Evolutionary conservation across 2,113 vertebrate species (phyloP).

Genomic region (Burhinus oedicnemus): DNA sequence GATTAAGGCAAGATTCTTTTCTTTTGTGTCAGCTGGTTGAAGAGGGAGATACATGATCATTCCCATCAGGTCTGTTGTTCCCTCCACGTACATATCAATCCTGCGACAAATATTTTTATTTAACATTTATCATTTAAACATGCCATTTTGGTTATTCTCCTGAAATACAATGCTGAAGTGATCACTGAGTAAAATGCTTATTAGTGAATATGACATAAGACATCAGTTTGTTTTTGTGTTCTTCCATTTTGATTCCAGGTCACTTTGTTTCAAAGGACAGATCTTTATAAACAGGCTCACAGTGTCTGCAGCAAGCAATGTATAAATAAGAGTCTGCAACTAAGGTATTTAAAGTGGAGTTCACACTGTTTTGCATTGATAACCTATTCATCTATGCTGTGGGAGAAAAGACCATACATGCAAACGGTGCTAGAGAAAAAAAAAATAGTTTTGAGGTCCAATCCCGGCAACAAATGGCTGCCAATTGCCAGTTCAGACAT

Average conservation of each 20-base stretch:
- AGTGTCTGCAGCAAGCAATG: neutral
- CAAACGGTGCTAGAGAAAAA: neutral
- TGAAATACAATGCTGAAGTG: neutral
- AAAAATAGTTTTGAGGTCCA: neutral
- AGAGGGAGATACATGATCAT: conserved; percentile 77
- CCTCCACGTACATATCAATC: conserved; percentile 89
- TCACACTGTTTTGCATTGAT: neutral
- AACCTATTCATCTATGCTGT: neutral
- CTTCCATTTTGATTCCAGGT: neutral
- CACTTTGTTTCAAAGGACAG: neutral
- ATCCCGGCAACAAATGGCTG: neutral
- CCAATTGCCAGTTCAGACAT: neutral
- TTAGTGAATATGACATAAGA: neutral
- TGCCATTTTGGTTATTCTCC: neutral
- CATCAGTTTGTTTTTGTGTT: neutral
- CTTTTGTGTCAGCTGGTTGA: conserved; percentile 41
- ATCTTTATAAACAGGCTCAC: neutral
- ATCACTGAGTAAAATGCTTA: neutral
- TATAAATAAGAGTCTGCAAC: neutral
- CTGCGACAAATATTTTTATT: conserved; percentile 64
- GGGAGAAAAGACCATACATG: neutral
- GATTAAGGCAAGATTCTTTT: conserved; percentile 70
- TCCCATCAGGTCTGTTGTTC: conserved; percentile 81
- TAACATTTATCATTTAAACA: neutral
- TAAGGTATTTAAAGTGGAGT: neutral